Percentiles rank a stretch among this genome's conserved stretches.
Evolutionary conservation across 2,888 invertebrate species (phyloP).

Genomic region (Polyploca ridens): DNA sequence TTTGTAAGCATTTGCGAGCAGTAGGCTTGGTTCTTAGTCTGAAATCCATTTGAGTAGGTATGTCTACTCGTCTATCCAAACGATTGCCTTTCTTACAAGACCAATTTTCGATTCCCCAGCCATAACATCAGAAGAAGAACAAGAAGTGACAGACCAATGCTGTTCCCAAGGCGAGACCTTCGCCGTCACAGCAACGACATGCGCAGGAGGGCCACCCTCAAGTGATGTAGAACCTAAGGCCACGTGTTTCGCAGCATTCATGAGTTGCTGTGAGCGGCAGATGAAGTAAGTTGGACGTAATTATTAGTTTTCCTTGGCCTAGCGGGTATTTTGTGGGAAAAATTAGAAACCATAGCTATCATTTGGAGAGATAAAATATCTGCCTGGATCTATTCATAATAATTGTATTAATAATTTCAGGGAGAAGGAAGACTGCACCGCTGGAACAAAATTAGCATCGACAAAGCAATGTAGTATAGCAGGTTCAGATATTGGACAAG

Average conservation of each 20-base stretch:
- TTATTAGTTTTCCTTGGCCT: too few relatives aligned
- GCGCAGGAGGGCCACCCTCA: constrained; percentile 45
- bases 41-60: not conserved
- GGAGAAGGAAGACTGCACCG: constrained; percentile 58
- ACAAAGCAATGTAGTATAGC: constrained; percentile 56
- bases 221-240: constrained; percentile 55
- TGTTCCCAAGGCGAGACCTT: constrained; percentile 56
- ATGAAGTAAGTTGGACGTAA: constrained; percentile 50
- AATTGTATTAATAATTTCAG: constrained; percentile 42
- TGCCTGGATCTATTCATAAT: too few relatives aligned
- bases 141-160: constrained; percentile 58
- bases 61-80: not conserved
- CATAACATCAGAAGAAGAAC: constrained; percentile 54
- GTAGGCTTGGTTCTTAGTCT: too few relatives aligned
- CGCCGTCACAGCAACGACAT: constrained; percentile 43
- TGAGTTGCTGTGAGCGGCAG: constrained; percentile 58
- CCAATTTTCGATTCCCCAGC: constrained; percentile 34
- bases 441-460: constrained; percentile 58
- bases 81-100: not conserved
- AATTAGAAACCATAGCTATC: too few relatives aligned
- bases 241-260: constrained; percentile 46
- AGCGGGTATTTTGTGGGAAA: too few relatives aligned
- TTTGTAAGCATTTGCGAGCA: too few relatives aligned
- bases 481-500: constrained; percentile 65
- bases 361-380: too few relatives aligned